Evolutionary conservation across 2,113 vertebrate species (phyloP), one percentile per base, ranked within the genome.

Genomic region (Dermatemys mawii): DNA sequence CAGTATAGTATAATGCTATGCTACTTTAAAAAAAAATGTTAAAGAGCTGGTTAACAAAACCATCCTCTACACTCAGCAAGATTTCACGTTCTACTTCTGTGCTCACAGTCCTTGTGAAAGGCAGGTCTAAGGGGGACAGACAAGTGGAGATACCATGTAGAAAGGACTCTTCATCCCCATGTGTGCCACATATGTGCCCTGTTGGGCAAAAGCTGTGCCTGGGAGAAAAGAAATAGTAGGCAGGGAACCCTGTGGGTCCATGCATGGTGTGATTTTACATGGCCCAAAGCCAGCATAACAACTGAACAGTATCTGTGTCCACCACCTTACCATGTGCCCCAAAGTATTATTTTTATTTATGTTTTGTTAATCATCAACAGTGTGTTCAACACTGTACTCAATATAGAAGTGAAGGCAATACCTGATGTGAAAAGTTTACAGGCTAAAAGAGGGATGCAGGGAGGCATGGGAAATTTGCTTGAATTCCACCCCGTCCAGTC

Each of bases 281-380:
- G 41, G 24, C 41, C 22, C 26, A 46, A 54, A 78, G 48, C 67
- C 60, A 78, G 81, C 12, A 1, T n/a, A 48, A 70, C 21, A 88
- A 5, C 86, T 60, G 81, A 87, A 44, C 76, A 81, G 26, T 2
- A 0, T 81, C 88, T 41, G 27, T 67, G 2, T 91, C 38, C 88
- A 46, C 46, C 11, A 70, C 76, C 76, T 35, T 55, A 78, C 41
- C 3, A 83, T 1, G 2, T 10, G 73, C 11, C 91, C 91, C 13
- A 16, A 87, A 87, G 17, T 89, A 35, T 90, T 90, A 92, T 84
- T 27, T 83, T 89, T 86, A 94, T 85, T 27, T 83, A 87, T 88
- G 19, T 79, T 93, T 81, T 92, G 24, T 78, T 49, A 8, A 73
- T 82, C 35, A 75, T 11, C 22, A 46, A 46, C 22, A 76, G 26